Base-by-base conservation (phyloP, 2,797 vertebrate species). In the Knipowitschia caucasica region DNA sequence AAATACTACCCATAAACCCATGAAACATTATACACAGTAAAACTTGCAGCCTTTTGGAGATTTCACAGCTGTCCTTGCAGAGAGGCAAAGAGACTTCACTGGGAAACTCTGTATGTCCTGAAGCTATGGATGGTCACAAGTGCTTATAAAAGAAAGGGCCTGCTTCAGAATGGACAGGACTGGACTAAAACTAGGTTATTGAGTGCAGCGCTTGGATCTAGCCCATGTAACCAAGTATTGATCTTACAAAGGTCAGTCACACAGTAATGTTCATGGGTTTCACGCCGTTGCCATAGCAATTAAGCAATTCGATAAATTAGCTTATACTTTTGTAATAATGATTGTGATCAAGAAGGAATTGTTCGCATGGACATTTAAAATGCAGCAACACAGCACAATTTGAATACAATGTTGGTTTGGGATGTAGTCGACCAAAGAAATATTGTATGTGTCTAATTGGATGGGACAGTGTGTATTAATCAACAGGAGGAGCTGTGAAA, bases 1-100 rank as follows among this genome's bases (percentile, higher is more conserved):
- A 81, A 75, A 80, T 69, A 65, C 77, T 68, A 75, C 61, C 53
- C 38, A 64, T 65, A 35, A 80, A 74, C 59, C 56, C 44, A 21
- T 67, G 50, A 73, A 30, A 67, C 70, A 64, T 69, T 64, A 78
- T 47, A 54, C 51, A 68, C 62, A 69, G 64, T 71, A 63, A 67
- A 60, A 36, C 39, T 60, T 38, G 24, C 63, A 81, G 79, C 71
- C 63, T 78, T 76, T 64, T 80, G 56, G 59, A 68, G 23, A 67
- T 46, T 67, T 68, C 59, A 66, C 59, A 75, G 59, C 53, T 56
- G 42, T 53, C 39, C 47, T 56, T 38, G 43, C 29, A 66, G 47
- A 36, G 45, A 64, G 67, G 38, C 29, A 57, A n/a, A 56, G 63
- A 14, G 36, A 17, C 47, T 59, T 65, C 14, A 12, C 29, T 62